These are phyloP conservation scores for Peromyscus melanophrys DNA, from an alignment of 2,797 vertebrate species.

Conservation along the genomic window DNA sequence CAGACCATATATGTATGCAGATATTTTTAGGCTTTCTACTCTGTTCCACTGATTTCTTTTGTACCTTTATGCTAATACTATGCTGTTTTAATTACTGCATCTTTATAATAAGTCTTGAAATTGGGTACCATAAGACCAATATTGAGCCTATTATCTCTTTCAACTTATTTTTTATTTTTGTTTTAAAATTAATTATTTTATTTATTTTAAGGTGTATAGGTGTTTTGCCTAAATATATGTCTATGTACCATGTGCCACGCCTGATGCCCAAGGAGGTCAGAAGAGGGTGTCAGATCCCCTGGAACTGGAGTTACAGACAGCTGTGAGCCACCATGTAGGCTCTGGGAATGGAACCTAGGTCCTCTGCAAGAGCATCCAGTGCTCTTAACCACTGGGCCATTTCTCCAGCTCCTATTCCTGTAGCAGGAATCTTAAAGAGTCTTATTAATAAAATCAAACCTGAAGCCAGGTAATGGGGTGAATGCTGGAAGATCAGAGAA, in stretches of 20 bases:
- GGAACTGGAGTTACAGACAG: neutral
- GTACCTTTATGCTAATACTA: neutral
- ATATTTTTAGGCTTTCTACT: neutral
- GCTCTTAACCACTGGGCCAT: neutral
- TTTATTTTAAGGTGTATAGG: neutral
- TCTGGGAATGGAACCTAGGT: too few relatives aligned
- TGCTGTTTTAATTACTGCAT: neutral
- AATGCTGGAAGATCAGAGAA: too few relatives aligned
- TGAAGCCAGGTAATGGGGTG: too few relatives aligned
- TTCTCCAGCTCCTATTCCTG: neutral
- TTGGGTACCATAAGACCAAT: neutral
- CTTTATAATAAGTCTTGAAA: slow-evolving; percentile 21
- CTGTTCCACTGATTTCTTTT: neutral
- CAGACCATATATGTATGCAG: neutral
- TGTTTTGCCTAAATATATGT: neutral
- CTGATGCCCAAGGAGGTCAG: neutral
- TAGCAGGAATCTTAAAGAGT: too few relatives aligned
- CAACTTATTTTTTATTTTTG: neutral
- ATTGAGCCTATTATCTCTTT: neutral
- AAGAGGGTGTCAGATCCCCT: neutral
- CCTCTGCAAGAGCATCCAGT: neutral
- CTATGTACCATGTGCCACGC: neutral
- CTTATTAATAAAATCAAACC: too few relatives aligned
- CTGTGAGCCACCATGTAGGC: neutral
- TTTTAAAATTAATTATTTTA: neutral